Evolutionary conservation across 2,888 invertebrate species (phyloP).

Genomic region (Pammene fasciana): DNA sequence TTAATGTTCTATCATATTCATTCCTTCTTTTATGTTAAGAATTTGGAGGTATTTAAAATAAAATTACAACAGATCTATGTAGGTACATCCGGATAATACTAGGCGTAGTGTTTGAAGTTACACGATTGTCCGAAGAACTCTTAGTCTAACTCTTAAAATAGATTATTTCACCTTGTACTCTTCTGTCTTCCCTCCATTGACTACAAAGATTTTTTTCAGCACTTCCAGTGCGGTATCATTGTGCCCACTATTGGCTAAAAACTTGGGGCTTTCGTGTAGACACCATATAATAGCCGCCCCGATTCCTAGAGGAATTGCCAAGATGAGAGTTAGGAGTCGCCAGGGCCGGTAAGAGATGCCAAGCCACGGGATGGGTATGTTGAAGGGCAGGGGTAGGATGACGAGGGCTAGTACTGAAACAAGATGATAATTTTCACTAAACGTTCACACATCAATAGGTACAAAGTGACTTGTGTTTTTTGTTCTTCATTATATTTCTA

Average conservation of each 20-base stretch:
- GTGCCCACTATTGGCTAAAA: slow-evolving; percentile 84
- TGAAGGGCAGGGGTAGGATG: slow-evolving; percentile 82
- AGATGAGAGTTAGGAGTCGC: slow-evolving; percentile 85
- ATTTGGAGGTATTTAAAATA: too few relatives aligned
- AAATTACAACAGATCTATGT: too few relatives aligned
- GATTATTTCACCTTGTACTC: slow-evolving; percentile 54
- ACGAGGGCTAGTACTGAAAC: slow-evolving; percentile 84
- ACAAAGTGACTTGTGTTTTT: too few relatives aligned
- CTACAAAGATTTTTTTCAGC: slow-evolving; percentile 54
- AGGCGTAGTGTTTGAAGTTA: too few relatives aligned
- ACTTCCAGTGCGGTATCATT: slow-evolving; percentile 79
- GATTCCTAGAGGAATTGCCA: slow-evolving; percentile 62
- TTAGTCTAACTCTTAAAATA: too few relatives aligned
- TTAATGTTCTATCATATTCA: too few relatives aligned
- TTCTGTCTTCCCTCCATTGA: slow-evolving; percentile 55
- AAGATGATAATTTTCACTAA: too few relatives aligned
- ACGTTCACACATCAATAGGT: too few relatives aligned
- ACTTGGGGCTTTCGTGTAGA: slow-evolving; percentile 90
- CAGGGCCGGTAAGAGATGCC: slow-evolving; percentile 85
- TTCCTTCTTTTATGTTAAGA: too few relatives aligned
- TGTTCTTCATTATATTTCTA: too few relatives aligned
- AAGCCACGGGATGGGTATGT: slow-evolving; percentile 62
- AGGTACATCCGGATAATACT: too few relatives aligned
- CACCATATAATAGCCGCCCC: slow-evolving; percentile 81
- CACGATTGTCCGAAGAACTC: too few relatives aligned